Base-by-base conservation (phyloP, 92 coral and sea anemone genomes). In the Scolanthus callimorphus region DNA sequence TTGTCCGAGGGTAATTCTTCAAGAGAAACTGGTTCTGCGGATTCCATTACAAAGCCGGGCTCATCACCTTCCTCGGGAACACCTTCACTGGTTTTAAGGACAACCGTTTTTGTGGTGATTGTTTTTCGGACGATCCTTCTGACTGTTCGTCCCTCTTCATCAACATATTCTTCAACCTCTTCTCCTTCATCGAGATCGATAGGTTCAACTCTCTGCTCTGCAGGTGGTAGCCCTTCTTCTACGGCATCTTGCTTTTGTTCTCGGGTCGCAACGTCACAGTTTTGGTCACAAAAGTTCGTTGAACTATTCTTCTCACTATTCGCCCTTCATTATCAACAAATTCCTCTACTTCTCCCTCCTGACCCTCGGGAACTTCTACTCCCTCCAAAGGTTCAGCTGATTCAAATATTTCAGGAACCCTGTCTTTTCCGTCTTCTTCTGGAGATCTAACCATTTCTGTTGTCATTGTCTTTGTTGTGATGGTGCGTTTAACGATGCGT, bases 311-410 rank as follows among this genome's bases (percentile, higher is more conserved):
- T 52, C 57, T 70, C 44, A 90, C 85, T 22, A 44, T 79, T 8
- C 84, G 77, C 11, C 97, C 97, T 23, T 60, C 55, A 0, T 76
- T 72, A 66, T 90, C 90, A 22, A 65, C 50, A 59, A 62, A 90
- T 11, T 66, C 90, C 62, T 90, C 90, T 21, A 28, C 63, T 17
- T 57, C 41, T 34, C 41, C 41, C 41, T 34, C 41, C n/a, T n/a
- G n/a, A n/a, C n/a, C n/a, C 41, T 34, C 41, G 41, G 15, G 41
- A 34, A 34, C 41, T 34, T 34, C 41, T 34, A 15, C 15, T 34
- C 41, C 41, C 15, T 34, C 15, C 6, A 34, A 6, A 15, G 41
- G 41, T 15, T 34, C 41, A 34, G 41, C 41, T 15, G 41, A 34
- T 15, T 34, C 41, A 34, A 34, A n/a, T n/a, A n/a, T n/a, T n/a